Percentiles rank a stretch among this genome's conserved stretches.
phyloP scores from a whole-genome alignment of 2,888 invertebrate species.

The Tenthredo distinguenda region DNA sequence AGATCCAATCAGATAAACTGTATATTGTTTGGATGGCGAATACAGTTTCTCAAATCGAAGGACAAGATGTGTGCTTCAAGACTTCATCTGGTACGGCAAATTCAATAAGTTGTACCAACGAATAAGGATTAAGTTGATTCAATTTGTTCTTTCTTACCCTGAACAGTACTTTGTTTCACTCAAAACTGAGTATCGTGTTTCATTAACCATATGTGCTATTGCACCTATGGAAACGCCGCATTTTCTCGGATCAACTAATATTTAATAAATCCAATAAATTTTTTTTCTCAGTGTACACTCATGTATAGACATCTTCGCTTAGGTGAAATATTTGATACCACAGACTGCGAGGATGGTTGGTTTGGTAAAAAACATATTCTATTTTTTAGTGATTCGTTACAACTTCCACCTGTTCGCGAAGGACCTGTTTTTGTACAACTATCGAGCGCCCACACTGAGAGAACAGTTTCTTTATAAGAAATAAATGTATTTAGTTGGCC shows the following conservation, averaged over 20 bases:
- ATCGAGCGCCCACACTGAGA: constrained; percentile 54
- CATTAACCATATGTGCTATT: too few relatives aligned
- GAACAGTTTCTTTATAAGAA: too few relatives aligned
- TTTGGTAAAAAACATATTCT: constrained; percentile 30
- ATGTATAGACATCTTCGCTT: constrained; percentile 64
- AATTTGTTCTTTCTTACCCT: background rate
- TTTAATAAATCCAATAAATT: too few relatives aligned
- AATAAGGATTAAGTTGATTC: background rate
- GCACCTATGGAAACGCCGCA: too few relatives aligned
- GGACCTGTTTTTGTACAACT: constrained; percentile 65
- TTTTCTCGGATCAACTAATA: too few relatives aligned
- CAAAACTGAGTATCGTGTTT: too few relatives aligned
- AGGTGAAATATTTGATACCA: constrained; percentile 67
- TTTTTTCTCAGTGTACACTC: constrained; percentile 46
- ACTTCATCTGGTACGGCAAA: background rate
- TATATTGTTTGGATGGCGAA: background rate
- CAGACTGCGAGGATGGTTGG: constrained; percentile 59
- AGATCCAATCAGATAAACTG: background rate
- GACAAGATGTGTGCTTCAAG: background rate
- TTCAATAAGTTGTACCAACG: background rate
- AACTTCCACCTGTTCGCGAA: too few relatives aligned
- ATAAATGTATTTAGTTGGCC: too few relatives aligned
- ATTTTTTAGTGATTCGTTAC: constrained; percentile 65
- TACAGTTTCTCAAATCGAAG: background rate
- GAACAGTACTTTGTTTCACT: too few relatives aligned